These are phyloP conservation scores for Leptura quadrifasciata DNA, from an alignment of 2,888 invertebrate species.

Conservation along the genomic window DNA sequence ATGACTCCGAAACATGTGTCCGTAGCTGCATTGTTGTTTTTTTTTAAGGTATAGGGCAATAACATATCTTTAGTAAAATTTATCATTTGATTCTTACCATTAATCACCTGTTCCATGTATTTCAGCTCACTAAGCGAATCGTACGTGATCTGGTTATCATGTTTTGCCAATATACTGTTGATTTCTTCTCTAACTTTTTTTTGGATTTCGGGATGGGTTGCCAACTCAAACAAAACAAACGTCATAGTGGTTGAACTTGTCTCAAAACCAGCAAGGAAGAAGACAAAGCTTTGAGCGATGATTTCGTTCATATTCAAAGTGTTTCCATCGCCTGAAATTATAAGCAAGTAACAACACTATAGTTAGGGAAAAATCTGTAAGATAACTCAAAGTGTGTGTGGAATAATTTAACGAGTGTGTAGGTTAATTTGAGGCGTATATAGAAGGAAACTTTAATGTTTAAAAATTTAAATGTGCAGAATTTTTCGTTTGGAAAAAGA, in stretches of 20 bases:
- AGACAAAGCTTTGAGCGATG: conserved; percentile 58
- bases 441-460: too few relatives aligned
- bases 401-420: too few relatives aligned
- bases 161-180: conserved; percentile 49
- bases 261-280: conserved; percentile 61
- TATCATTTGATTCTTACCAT: conserved; percentile 51
- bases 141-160: conserved; percentile 56
- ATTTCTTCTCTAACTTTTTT: conserved; percentile 57
- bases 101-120: conserved; percentile 57
- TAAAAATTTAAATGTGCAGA: too few relatives aligned
- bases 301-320: conserved; percentile 52
- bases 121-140: conserved; percentile 59
- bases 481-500: too few relatives aligned
- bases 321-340: conserved; percentile 47
- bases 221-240: conserved; percentile 57
- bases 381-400: too few relatives aligned
- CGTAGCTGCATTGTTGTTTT: too few relatives aligned
- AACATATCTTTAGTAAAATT: too few relatives aligned
- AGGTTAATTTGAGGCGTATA: too few relatives aligned
- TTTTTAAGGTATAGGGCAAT: too few relatives aligned
- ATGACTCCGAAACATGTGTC: too few relatives aligned
- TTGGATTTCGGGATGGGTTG: conserved; percentile 54
- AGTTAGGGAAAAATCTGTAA: too few relatives aligned
- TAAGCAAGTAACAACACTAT: too few relatives aligned
- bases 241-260: conserved; percentile 61